These are phyloP conservation scores for Bicyclus anynana DNA, from an alignment of 1,140 invertebrate genomes.

Conservation along the genomic window DNA sequence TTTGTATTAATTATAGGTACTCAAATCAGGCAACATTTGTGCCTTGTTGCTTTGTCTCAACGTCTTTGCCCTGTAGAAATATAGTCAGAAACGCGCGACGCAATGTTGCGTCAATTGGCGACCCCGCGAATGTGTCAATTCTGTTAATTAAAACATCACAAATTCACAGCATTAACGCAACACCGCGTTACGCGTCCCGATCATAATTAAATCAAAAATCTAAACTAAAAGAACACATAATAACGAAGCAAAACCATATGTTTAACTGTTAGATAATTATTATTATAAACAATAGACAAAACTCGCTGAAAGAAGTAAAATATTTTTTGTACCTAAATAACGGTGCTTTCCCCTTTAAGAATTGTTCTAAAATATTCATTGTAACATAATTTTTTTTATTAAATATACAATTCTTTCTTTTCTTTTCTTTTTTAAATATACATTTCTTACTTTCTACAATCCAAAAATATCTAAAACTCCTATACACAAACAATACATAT, in stretches of 20 bases:
- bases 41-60: background rate
- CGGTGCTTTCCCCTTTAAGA: too few relatives aligned
- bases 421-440: too few relatives aligned
- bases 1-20: too few relatives aligned
- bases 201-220: slow-evolving; percentile 44
- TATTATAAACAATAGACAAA: background rate
- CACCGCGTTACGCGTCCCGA: slow-evolving; percentile 18
- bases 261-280: slow-evolving; percentile 1
- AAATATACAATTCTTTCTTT: too few relatives aligned
- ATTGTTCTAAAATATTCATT: too few relatives aligned
- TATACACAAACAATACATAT: background rate
- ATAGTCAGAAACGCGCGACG: slow-evolving; percentile 16
- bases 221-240: slow-evolving; percentile 56
- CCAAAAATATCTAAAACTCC: background rate
- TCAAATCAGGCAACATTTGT: background rate
- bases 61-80: background rate
- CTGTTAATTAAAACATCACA: slow-evolving; percentile 7
- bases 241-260: slow-evolving; percentile 38
- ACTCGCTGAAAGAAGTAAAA: too few relatives aligned
- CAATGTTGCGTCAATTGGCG: slow-evolving; percentile 24
- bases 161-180: slow-evolving; percentile 18
- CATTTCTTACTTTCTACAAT: too few relatives aligned
- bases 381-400: too few relatives aligned
- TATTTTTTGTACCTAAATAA: too few relatives aligned
- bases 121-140: background rate